Evolutionary conservation across 2,888 invertebrate species (phyloP), one percentile per base, ranked within the genome.

Genomic region (Drosophila algonquin): DNA sequence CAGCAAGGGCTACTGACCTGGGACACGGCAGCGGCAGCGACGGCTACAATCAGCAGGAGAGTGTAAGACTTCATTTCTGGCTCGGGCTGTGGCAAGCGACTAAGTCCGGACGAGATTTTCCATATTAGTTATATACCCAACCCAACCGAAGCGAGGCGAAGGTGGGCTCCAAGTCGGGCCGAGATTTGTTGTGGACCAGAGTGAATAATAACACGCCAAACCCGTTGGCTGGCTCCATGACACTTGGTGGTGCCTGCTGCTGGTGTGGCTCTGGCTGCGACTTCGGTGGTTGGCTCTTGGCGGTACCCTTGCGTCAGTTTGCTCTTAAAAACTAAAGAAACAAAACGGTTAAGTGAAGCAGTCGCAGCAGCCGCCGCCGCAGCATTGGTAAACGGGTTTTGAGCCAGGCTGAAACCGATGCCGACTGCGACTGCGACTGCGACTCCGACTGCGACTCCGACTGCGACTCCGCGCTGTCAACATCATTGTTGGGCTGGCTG

Each of bases 231-330:
- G 63, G 55, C 35, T 52, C 51, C 70, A 78, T 69, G 73, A 75
- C 68, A 73, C 63, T 51, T 46, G 62, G 64, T 64, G 51, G 21
- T 18, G 18, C 18, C 21, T 21, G 21, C 18, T 18, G 30, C 52
- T 48, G 35, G 35, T 60, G 61, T 40, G 61, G 44, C 51, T 60
- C 58, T 40, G 61, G 44, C 35, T 44, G 52, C 24, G 48, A 55
- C 9, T 63, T 55, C 30, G 61, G 68, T 57, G 73, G 77, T 70
- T 79, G 70, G 30, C 60, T 27, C 54, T 46, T 44, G 81, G 64
- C 53, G 65, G 58, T 80, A 40, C 89, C 89, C 87, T 86, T 84
- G 89, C 83, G 89, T 84, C 83, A 84, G 84, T 80, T 73, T 84
- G 83, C 89, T 84, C 83, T 88, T 76, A 82, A 85, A 85, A 87